phyloP scores from a whole-genome alignment of 1,140 invertebrate genomes.

The Batillaria attramentaria region DNA sequence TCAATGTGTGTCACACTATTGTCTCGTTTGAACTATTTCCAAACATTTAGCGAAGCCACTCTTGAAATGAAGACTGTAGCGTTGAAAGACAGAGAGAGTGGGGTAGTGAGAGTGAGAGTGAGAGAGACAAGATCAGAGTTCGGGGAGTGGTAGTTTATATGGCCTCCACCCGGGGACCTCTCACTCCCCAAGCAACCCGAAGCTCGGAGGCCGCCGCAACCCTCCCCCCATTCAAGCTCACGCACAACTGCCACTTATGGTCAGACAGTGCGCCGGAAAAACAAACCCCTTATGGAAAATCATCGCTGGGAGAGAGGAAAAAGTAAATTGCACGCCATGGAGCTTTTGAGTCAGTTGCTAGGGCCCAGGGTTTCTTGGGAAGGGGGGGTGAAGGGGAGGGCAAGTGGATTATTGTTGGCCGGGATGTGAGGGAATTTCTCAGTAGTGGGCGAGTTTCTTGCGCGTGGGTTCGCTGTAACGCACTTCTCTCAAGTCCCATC shows the following conservation, averaged over 20 bases:
- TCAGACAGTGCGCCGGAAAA: background rate
- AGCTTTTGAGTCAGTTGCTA: background rate
- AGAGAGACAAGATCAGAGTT: background rate
- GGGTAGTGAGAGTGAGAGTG: background rate
- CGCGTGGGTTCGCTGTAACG: background rate
- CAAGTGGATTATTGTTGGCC: background rate
- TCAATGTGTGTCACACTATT: too few relatives aligned
- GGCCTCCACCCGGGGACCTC: constrained; percentile 14
- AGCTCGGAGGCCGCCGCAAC: background rate
- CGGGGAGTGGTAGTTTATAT: constrained; percentile 26
- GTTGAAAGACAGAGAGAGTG: background rate
- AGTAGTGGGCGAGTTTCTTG: background rate
- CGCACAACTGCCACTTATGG: constrained; percentile 30
- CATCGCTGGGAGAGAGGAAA: constrained; percentile 1
- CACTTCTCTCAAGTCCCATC: constrained; percentile 2
- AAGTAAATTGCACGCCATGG: background rate
- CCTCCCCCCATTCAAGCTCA: constrained; percentile 25
- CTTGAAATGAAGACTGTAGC: too few relatives aligned
- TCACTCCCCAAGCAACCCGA: background rate
- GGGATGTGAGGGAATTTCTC: background rate
- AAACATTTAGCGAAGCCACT: too few relatives aligned
- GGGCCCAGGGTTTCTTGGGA: background rate
- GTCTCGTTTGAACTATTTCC: too few relatives aligned
- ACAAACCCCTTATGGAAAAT: constrained; percentile 23
- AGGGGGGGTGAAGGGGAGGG: background rate